Evolutionary conservation across 1,140 invertebrate genomes (phyloP).

Genomic region (Diorhabda sublineata): DNA sequence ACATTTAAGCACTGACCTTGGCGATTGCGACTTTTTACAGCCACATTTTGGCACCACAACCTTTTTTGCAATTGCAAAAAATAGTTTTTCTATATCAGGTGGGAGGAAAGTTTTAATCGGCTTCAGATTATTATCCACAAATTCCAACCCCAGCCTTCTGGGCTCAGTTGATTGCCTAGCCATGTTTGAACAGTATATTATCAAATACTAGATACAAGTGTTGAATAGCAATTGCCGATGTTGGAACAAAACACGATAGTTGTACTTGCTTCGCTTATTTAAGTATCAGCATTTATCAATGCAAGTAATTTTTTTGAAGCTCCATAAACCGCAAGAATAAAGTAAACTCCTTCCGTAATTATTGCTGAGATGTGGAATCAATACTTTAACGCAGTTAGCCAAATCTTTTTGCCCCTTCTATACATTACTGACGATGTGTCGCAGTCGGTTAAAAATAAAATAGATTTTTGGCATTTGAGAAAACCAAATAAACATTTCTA

Average conservation of each 20-base stretch:
- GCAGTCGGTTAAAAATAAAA: background rate
- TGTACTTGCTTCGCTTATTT: conserved; percentile 15
- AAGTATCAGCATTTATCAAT: background rate
- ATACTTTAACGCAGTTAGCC: conserved; percentile 3
- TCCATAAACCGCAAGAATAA: conserved; percentile 7
- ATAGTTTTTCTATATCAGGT: no score
- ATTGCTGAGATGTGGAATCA: background rate
- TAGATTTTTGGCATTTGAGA: no score
- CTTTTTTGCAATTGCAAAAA: conserved; percentile 13
- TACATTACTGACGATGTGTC: background rate
- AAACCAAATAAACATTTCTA: background rate
- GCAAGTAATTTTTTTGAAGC: no score
- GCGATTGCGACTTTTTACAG: conserved; percentile 6
- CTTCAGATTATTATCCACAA: conserved; percentile 14
- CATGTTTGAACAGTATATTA: conserved; percentile 26
- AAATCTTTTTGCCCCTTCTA: conserved; percentile 11
- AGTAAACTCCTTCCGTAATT: conserved; percentile 8
- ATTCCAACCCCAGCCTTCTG: conserved; percentile 27
- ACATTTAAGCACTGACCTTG: no score
- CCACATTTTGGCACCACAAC: conserved; percentile 8
- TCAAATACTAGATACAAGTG: conserved; percentile 16
- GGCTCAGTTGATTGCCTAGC: conserved; percentile 32
- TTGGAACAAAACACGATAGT: conserved; percentile 22
- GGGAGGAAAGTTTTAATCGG: conserved; percentile 17
- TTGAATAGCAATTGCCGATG: conserved; percentile 13